These are phyloP conservation scores for Scytalopus superciliaris DNA, from an alignment of 2,113 vertebrate genomes.

Conservation along the genomic window DNA sequence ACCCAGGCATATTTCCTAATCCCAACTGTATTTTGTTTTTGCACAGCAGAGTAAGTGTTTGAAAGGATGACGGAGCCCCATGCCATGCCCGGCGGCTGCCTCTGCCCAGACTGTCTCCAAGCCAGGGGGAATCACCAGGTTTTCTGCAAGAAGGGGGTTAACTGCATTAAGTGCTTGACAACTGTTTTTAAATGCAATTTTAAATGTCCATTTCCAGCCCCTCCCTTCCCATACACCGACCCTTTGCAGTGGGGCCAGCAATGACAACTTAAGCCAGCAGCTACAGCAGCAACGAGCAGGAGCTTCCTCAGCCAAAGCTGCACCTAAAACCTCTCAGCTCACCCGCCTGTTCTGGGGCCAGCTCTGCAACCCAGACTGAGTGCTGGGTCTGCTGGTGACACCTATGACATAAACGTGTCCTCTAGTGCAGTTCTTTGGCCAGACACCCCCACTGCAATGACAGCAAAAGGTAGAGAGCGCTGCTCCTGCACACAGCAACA, in stretches of 20 bases:
- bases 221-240: fast-evolving
- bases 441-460: neutral
- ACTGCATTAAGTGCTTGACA: neutral
- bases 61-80: neutral
- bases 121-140: neutral
- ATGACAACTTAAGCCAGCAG: fast-evolving
- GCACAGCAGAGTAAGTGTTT: neutral
- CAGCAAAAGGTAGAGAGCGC: neutral
- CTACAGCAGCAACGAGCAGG: neutral
- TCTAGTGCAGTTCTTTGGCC: neutral
- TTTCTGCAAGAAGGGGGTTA: neutral
- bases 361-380: neutral
- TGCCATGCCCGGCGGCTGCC: fast-evolving
- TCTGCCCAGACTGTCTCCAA: neutral
- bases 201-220: neutral
- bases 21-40: neutral
- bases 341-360: neutral
- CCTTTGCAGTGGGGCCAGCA: fast-evolving
- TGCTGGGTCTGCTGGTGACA: fast-evolving
- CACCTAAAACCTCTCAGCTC: neutral
- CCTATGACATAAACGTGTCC: fast-evolving
- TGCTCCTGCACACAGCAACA: neutral
- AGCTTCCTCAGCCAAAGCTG: neutral
- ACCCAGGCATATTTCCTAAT: neutral
- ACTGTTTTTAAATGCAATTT: neutral